phyloP scores from a whole-genome alignment of 2,113 vertebrate species.

The Coturnix japonica region DNA sequence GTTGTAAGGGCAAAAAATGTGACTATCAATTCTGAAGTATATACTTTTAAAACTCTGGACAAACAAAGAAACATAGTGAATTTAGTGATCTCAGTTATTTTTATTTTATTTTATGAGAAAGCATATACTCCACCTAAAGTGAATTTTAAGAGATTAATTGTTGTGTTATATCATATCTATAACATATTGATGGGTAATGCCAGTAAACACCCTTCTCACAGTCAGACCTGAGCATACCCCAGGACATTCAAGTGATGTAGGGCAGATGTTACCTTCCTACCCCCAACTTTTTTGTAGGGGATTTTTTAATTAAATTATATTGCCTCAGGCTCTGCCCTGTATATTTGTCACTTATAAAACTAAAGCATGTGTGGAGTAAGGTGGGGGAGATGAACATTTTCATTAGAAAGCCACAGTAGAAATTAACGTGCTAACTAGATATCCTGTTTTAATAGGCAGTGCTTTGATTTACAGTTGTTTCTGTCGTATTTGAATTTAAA shows the following conservation, averaged over 20 bases:
- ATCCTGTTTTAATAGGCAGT: background rate
- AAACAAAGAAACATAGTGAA: slow-evolving; percentile 18
- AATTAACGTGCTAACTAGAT: background rate
- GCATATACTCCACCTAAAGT: background rate
- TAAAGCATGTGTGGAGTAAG: background rate
- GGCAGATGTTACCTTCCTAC: background rate
- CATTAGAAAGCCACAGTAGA: background rate
- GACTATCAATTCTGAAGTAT: background rate
- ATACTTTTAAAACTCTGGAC: background rate
- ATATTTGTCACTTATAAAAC: background rate
- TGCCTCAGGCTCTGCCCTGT: background rate
- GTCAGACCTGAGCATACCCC: background rate
- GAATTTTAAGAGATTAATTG: background rate
- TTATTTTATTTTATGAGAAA: slow-evolving; percentile 24
- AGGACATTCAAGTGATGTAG: background rate
- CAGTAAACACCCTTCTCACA: background rate
- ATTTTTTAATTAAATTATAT: background rate
- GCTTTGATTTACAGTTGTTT: background rate
- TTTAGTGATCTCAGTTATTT: slow-evolving; percentile 15
- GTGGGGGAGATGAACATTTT: background rate
- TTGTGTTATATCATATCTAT: background rate
- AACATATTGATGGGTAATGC: background rate
- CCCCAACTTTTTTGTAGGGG: background rate
- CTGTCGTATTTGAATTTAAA: background rate
- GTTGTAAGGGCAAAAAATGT: background rate